phyloP scores from a whole-genome alignment of 2,113 vertebrate species.

The Benitochromis conjunctus region DNA sequence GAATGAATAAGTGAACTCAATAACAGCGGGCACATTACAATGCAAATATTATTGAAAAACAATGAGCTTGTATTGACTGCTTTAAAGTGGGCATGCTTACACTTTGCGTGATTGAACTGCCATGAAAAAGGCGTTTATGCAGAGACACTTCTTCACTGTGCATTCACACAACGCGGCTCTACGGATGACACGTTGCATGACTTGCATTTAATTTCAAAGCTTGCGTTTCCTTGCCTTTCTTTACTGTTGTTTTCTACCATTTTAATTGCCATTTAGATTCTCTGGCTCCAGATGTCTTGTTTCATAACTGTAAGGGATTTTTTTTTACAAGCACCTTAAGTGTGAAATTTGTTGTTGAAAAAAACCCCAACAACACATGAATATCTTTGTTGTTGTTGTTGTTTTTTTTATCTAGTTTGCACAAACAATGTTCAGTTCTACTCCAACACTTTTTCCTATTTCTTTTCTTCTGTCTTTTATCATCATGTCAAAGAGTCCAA shows the following conservation, averaged over 20 bases:
- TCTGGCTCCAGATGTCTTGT: background rate
- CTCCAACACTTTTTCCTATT: background rate
- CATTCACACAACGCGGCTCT: background rate
- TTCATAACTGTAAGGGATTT: background rate
- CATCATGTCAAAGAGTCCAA: background rate
- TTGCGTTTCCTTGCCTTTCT: background rate
- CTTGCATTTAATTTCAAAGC: background rate
- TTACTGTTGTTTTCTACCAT: background rate
- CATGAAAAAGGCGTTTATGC: background rate
- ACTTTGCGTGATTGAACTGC: background rate
- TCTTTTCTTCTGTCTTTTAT: background rate
- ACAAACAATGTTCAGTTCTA: background rate
- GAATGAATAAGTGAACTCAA: background rate
- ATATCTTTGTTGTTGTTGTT: background rate
- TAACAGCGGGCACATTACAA: background rate
- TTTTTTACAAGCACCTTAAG: background rate
- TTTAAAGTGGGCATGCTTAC: background rate
- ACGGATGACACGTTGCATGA: background rate
- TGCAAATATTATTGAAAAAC: background rate
- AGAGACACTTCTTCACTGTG: background rate
- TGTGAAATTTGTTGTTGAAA: conserved; percentile 26
- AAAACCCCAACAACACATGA: background rate
- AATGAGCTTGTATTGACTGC: background rate
- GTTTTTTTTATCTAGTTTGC: background rate
- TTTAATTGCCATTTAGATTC: background rate